Evolutionary conservation across 1,140 invertebrate genomes (phyloP).

Genomic region (Platorchestia sp.): DNA sequence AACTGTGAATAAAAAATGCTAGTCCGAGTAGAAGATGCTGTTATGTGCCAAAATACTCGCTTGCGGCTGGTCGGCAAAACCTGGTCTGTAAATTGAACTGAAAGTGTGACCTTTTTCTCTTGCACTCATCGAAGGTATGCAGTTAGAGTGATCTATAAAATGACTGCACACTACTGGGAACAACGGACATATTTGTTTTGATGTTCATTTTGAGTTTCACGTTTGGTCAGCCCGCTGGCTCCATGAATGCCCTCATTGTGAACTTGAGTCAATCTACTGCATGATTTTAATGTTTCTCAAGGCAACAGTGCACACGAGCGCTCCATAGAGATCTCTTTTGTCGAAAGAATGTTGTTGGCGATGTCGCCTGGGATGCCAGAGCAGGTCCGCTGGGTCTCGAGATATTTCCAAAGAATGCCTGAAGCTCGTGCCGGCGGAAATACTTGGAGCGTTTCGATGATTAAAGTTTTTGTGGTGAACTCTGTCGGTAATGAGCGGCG

Average conservation of each 20-base stretch:
- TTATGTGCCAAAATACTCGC: neutral
- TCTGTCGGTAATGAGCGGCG: neutral
- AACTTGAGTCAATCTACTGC: neutral
- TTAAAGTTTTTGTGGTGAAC: conserved; percentile 22
- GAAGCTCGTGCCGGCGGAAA: conserved; percentile 22
- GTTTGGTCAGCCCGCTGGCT: neutral
- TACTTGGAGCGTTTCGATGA: neutral
- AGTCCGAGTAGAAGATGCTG: neutral
- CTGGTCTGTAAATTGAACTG: neutral
- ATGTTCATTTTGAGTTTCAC: too few relatives aligned
- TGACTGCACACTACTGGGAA: too few relatives aligned
- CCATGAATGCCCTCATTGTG: neutral
- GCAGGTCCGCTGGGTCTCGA: neutral
- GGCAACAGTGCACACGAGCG: neutral
- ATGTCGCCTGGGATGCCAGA: neutral
- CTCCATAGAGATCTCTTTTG: neutral
- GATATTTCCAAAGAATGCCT: conserved; percentile 20
- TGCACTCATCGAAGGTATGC: neutral
- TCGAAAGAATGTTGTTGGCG: neutral
- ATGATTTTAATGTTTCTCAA: neutral
- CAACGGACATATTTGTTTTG: too few relatives aligned
- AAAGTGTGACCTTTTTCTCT: neutral
- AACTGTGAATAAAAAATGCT: neutral
- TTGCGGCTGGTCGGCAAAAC: neutral
- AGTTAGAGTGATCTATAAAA: too few relatives aligned